A percentile compares a stretch with the other conserved stretches of the same genome.
Conservation (phyloP, 2,888 invertebrate species). For the Scaptomyza tumidula region DNA sequence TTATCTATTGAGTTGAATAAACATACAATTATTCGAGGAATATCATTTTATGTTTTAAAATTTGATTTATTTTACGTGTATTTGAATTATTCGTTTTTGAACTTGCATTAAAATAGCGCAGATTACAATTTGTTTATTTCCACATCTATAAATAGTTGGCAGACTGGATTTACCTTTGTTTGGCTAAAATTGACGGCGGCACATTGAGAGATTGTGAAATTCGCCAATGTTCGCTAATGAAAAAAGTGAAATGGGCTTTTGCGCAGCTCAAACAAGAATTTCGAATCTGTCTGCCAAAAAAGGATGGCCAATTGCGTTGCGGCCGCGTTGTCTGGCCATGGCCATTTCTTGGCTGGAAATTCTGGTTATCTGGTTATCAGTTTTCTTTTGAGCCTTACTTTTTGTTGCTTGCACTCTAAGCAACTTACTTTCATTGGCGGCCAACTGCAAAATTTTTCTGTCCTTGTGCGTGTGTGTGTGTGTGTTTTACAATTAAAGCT, state of each 20-base stretch:
- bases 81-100: too few species aligned
- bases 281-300: conserved; percentile 50
- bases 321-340: conserved; percentile 15
- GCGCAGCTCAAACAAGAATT: conserved; percentile 51
- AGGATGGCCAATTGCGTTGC: conserved; percentile 31
- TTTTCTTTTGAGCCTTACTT: conserved; percentile 51
- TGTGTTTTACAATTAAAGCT: conserved; percentile 61
- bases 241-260: conserved; percentile 52
- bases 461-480: not conserved
- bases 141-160: not conserved
- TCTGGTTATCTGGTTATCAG: conserved; percentile 72
- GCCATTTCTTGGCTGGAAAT: conserved; percentile 68
- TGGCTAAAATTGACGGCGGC: conserved; percentile 2
- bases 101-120: too few species aligned
- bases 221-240: conserved; percentile 39
- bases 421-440: conserved; percentile 68
- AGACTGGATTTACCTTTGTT: not conserved
- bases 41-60: too few species aligned
- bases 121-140: not conserved
- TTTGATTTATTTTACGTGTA: too few species aligned
- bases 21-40: too few species aligned
- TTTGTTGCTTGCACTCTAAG: conserved; percentile 17
- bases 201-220: conserved; percentile 47
- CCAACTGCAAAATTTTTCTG: conserved; percentile 20
- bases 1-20: too few species aligned